Base-by-base conservation (phyloP, 37 sponge, comb jelly and placozoan species). In the Cladorhizidae sp. region DNA sequence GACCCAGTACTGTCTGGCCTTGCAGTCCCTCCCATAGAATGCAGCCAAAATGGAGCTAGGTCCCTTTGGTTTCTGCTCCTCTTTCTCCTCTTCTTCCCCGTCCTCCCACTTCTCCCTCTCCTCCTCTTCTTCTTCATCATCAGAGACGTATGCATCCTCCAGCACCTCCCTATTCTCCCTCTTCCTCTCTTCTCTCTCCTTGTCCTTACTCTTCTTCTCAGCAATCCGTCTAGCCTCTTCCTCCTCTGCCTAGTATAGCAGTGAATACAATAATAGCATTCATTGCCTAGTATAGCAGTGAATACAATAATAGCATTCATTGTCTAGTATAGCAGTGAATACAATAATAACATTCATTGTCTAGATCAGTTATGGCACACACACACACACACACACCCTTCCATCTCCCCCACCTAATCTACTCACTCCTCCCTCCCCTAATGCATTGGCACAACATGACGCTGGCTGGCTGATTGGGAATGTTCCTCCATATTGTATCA, bases 101-200 rank as follows among this genome's bases (percentile, higher is more conserved):
- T 79, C 95, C 36, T 73, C 85, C 25, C 86, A 83, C 45, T 67
- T 79, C 61, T 76, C 80, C 38, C 84, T 84, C 57, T 83, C 96
- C 40, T 87, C 88, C 40, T 91, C 92, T 35, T 83, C 94, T 56
- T 89, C 92, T 76, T 91, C 86, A 14, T 86, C 89, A 3, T 78
- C 76, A 3, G 84, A 89, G 0, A 78, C 79, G 61, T 83, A 78
- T n/a, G 83, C 80, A 2, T 89, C 89, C 64, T 84, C 89, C 15
- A 83, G 43, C 62, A 75, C 49, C 23, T 89, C 83, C n/a, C 59
- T 78, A 28, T 49, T 41, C 41, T 57, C n/a, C 76, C 84, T 77
- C 62, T 80, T 87, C 36, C 43, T 50, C 20, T 84, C 91, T 38
- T 94, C 95, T 72, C 57, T 81, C 68, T 76, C 91, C 61, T 59